These are phyloP conservation scores for Notothenia coriiceps DNA, from an alignment of 2,113 vertebrate species.

Conservation along the genomic window DNA sequence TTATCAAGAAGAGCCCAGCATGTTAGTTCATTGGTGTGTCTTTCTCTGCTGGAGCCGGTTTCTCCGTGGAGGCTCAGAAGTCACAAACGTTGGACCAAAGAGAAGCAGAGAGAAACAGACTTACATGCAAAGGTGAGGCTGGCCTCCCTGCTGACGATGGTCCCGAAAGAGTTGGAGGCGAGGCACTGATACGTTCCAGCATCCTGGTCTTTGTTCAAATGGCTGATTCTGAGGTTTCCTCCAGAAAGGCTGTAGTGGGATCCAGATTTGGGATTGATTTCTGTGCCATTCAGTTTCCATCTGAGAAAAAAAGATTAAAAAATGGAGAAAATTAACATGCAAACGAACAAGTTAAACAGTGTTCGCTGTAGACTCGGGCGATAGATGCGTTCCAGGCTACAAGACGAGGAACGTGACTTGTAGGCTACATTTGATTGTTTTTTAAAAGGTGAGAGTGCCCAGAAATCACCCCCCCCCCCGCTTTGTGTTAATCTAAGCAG, in stretches of 20 bases:
- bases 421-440: slow-evolving; percentile 31
- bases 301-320: slow-evolving; percentile 68
- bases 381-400: slow-evolving; percentile 17
- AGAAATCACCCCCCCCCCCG: slow-evolving; percentile 46
- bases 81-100: slow-evolving; percentile 23
- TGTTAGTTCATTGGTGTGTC: slow-evolving; percentile 7
- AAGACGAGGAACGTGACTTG: slow-evolving; percentile 18
- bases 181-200: slow-evolving; percentile 95
- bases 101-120: slow-evolving; percentile 69
- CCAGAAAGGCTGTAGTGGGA: slow-evolving; percentile 92
- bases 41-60: slow-evolving; percentile 22
- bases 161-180: slow-evolving; percentile 94
- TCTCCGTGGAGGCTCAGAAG: slow-evolving; percentile 9
- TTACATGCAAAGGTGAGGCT: slow-evolving; percentile 96
- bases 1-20: slow-evolving; percentile 17
- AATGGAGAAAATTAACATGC: slow-evolving; percentile 6
- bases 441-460: slow-evolving; percentile 27
- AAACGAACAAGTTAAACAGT: slow-evolving; percentile 35
- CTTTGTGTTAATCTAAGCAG: slow-evolving; percentile 69
- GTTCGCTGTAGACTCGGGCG: neutral
- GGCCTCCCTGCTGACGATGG: slow-evolving; percentile 93
- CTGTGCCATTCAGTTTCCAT: slow-evolving; percentile 96
- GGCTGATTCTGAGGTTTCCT: slow-evolving; percentile 94
- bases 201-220: slow-evolving; percentile 92
- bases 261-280: slow-evolving; percentile 88